Percentiles rank a stretch among this genome's conserved stretches.
phyloP scores from a whole-genome alignment of 2,113 vertebrate species.

The Uropsilus gracilis region DNA sequence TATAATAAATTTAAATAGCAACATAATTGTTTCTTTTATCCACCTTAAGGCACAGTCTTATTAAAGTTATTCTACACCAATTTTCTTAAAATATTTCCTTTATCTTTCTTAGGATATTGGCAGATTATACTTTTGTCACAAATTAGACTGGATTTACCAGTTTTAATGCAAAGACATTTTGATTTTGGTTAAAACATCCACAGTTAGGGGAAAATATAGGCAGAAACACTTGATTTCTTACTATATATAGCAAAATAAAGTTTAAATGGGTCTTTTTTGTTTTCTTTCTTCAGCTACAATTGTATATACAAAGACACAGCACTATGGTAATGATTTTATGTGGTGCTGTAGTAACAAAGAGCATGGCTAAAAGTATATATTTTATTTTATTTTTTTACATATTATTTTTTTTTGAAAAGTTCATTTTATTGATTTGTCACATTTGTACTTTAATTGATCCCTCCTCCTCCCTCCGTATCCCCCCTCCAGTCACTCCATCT shows the following conservation, averaged over 20 bases:
- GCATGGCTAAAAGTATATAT: neutral
- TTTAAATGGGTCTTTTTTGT: slow-evolving; percentile 13
- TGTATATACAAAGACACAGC: neutral
- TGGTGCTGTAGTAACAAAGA: neutral
- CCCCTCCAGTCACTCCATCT: too few relatives aligned
- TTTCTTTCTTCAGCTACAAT: neutral
- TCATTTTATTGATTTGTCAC: too few relatives aligned
- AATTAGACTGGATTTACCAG: neutral
- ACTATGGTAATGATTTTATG: neutral
- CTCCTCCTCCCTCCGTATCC: too few relatives aligned
- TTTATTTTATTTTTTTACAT: too few relatives aligned
- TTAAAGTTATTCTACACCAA: neutral
- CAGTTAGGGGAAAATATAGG: slow-evolving; percentile 12
- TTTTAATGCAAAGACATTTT: neutral
- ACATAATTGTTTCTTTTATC: neutral
- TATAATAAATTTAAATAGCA: neutral
- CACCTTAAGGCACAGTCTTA: neutral
- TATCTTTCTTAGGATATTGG: neutral
- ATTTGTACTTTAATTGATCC: too few relatives aligned
- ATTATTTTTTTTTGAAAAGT: too few relatives aligned
- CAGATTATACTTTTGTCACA: neutral
- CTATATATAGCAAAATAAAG: slow-evolving; percentile 16
- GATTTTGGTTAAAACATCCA: neutral
- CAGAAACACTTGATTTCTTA: neutral
- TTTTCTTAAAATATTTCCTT: slow-evolving; percentile 37